Base-by-base conservation (phyloP, 2,797 vertebrate species). In the Coluber constrictor region DNA sequence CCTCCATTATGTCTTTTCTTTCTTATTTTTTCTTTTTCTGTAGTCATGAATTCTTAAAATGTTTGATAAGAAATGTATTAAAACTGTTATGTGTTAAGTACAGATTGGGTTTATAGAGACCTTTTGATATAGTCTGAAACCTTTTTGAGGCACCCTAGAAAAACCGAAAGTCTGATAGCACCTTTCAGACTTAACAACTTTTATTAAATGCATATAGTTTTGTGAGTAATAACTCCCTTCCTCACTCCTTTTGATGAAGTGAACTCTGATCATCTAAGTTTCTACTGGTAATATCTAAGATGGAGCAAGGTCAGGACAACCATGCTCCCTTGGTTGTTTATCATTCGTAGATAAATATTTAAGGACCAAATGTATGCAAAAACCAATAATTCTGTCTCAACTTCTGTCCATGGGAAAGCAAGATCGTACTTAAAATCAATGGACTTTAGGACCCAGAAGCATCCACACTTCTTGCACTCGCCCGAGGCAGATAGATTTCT, bases 361-460 rank as follows among this genome's bases (percentile, higher is more conserved):
- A 79, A 43, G 37, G 9, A 10, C 37, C 9, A 23, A 10, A 43
- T 10, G 37, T 43, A 23, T 43, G 37, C 74, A 83, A 83, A 23
- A 43, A 47, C 11, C 18, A 83, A 18, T 18, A 54, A 29, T 55
- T 55, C 87, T 37, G 18, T 1, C 56, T 43, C 47, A 47, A 9
- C 59, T 2, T 8, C 43, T 54, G 59, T 15, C 60, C 59, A 18
- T 8, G 29, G 37, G 27, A 37, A 59, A 51, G 10, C 90, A 13
- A 37, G 29, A 2, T 8, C 13, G 1, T 3, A 25, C 12, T 1
- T 13, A n/a, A 12, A 90, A 32, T 6, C 3, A 29, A 32, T 15
- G 61, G 13, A 7, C 90, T 56, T 92, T 93, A 92, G 87, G 90
- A 92, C 88, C 29, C n/a, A 55, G 89, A n/a, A 94, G 59, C 87